phyloP scores from a whole-genome alignment of 2,888 invertebrate species.

The Epinotia ramella region DNA sequence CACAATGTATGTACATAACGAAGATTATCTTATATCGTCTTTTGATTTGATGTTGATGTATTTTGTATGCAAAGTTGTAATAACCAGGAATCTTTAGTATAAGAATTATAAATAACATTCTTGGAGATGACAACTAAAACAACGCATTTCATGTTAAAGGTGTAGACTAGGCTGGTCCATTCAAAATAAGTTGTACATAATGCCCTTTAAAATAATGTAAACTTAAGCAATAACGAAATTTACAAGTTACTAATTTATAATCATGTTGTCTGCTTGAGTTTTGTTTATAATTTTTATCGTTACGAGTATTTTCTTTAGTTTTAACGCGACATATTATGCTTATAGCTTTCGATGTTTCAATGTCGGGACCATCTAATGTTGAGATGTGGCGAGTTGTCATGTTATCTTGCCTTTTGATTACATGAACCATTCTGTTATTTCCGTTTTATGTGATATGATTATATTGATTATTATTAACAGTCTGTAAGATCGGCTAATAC shows the following conservation, averaged over 20 bases:
- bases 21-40: constrained; percentile 62
- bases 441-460: constrained; percentile 68
- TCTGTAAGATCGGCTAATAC: constrained; percentile 32
- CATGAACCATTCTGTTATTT: constrained; percentile 46
- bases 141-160: constrained; percentile 17
- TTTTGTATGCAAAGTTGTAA: constrained; percentile 44
- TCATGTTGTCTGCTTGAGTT: constrained; percentile 29
- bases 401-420: constrained; percentile 25
- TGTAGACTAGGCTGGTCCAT: constrained; percentile 23
- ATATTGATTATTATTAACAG: constrained; percentile 44
- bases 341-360: constrained; percentile 57
- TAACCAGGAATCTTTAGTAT: constrained; percentile 17
- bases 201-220: constrained; percentile 15
- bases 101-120: constrained; percentile 36
- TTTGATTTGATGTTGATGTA: constrained; percentile 59
- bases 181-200: constrained; percentile 35
- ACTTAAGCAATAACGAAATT: constrained; percentile 33
- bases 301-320: constrained; percentile 38
- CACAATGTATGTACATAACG: constrained; percentile 66
- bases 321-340: constrained; percentile 51
- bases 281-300: constrained; percentile 40
- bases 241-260: constrained; percentile 29
- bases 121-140: constrained; percentile 19
- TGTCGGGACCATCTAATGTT: constrained; percentile 64
- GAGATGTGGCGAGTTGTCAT: constrained; percentile 47